Evolutionary conservation across 2,888 invertebrate species (phyloP).

Genomic region (Tiphia femorata): DNA sequence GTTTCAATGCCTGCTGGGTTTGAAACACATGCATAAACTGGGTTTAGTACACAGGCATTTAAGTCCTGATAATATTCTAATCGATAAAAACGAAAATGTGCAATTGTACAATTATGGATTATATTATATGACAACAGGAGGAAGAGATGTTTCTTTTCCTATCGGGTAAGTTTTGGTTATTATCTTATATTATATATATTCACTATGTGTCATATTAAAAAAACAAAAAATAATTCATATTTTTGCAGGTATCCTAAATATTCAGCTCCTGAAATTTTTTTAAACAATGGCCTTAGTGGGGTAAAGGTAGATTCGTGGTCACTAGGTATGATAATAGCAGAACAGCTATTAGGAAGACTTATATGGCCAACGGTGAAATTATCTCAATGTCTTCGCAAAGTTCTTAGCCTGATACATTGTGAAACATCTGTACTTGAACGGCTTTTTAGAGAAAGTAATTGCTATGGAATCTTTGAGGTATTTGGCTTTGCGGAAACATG

Average conservation of each 20-base stretch:
- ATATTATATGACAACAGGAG: constrained; percentile 90
- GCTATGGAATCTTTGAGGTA: constrained; percentile 76
- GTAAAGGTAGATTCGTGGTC: constrained; percentile 94
- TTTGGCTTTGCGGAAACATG: constrained; percentile 1
- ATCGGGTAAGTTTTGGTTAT: constrained; percentile 74
- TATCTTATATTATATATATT: constrained; percentile 2
- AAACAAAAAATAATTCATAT: not conserved
- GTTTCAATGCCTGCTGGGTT: constrained; percentile 80
- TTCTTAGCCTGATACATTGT: constrained; percentile 79
- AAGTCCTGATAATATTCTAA: constrained; percentile 84
- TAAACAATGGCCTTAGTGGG: constrained; percentile 75
- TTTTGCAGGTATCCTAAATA: constrained; percentile 80
- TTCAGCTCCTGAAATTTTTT: constrained; percentile 84
- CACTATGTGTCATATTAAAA: constrained; percentile 15
- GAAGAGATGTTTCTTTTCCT: constrained; percentile 91
- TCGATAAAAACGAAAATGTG: constrained; percentile 79
- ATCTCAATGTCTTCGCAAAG: constrained; percentile 80
- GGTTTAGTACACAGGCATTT: constrained; percentile 85
- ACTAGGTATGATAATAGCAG: constrained; percentile 89
- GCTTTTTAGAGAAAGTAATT: constrained; percentile 84
- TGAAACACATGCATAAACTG: constrained; percentile 80
- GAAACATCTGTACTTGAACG: constrained; percentile 76
- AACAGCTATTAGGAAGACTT: constrained; percentile 78
- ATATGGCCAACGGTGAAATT: constrained; percentile 84
- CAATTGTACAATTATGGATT: constrained; percentile 95